These are phyloP conservation scores for Platysternon megacephalum DNA, from an alignment of 2,113 vertebrate species.

Conservation along the genomic window DNA sequence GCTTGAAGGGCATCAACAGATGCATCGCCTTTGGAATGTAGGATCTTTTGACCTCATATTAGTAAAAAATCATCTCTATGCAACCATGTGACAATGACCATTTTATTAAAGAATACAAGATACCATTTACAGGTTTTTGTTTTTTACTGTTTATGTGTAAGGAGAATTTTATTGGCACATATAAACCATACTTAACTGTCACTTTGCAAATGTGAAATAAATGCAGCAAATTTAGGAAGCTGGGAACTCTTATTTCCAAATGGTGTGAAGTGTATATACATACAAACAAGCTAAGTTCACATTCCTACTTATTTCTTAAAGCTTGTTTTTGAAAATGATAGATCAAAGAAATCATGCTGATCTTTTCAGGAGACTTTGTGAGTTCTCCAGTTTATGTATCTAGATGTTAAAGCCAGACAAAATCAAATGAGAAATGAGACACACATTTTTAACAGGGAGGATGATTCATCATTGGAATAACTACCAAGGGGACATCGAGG, in stretches of 20 bases:
- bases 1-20: constrained; percentile 74
- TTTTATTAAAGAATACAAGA: constrained; percentile 7
- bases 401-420: not conserved
- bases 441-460: not conserved
- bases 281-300: not conserved
- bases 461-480: not conserved
- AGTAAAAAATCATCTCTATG: constrained; percentile 41
- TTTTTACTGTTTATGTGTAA: not conserved
- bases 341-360: not conserved
- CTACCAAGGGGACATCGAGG: not conserved
- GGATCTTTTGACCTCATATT: constrained; percentile 65
- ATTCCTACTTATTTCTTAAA: not conserved
- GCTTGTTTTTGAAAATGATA: not conserved
- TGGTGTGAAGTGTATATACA: not conserved
- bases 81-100: constrained; percentile 64
- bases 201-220: not conserved
- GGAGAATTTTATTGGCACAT: not conserved
- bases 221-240: not conserved
- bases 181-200: not conserved
- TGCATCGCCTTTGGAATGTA: constrained; percentile 73
- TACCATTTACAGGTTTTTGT: not conserved
- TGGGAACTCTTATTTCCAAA: not conserved
- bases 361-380: not conserved
- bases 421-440: not conserved
- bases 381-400: not conserved